Base-by-base conservation (phyloP, 2,888 invertebrate species). In the Orthosia gothica region DNA sequence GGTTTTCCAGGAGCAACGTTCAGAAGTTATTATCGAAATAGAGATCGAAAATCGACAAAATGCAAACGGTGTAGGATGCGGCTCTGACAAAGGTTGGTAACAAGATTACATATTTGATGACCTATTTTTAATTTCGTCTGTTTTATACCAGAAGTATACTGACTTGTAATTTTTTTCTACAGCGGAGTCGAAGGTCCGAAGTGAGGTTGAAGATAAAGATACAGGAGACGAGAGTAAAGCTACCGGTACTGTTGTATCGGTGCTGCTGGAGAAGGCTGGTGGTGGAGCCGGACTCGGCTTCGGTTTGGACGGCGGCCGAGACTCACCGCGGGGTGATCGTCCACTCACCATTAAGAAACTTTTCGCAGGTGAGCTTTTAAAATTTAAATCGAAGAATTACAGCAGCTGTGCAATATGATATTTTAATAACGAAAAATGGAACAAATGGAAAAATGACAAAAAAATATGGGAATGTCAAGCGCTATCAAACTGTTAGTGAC, bases 261-360 rank as follows among this genome's bases (percentile, higher is more conserved):
- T 94, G 89, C 91, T 91, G 90, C 91, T 93, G 92, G 97, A 97
- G 95, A 98, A 93, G 95, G 97, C 90, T 86, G 97, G 90, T 84
- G 97, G 92, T 83, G 99, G 98, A 79, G 98, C 98, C 82, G 99
- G 99, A 9, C 97, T 99, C 73, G 99, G 99, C 67, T 99, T 99
- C 94, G 99, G 99, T 88, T 97, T 99, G 82, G 99, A 99, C 90
- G 99, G 99, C 69, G 99, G 99, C 65, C 98, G 98, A 85, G 99
- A 98, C 93, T 99, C 99, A 40, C 99, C 99, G 11, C 97, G 98
- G 78, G 99, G 99, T 40, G 99, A 99, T 94, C 97, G 98, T 89
- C 99, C 99, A 63, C 97, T 99, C 81, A 97, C 98, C 69, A 98
- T 99, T 88, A 99, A 99, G 95, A 99, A 99, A 96, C 98, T 99